Base-by-base conservation (phyloP, 1,140 invertebrate species). In the Reticulitermes speratus region DNA sequence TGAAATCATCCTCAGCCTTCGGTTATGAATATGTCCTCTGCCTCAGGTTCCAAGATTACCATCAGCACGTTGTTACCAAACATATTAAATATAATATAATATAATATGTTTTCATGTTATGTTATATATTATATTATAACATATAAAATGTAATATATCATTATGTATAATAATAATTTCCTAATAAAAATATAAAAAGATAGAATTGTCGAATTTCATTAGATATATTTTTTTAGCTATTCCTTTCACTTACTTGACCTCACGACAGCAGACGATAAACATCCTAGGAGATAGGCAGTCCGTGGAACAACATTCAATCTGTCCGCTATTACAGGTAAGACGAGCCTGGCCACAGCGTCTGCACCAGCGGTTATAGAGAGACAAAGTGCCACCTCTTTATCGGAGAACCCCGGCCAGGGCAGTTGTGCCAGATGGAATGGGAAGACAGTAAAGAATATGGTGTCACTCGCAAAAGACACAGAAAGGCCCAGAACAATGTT, bases 401-500 rank as follows among this genome's bases (percentile, higher is more conserved):
- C 45, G 7, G 86, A 81, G 82, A 86, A 87, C 3, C 83, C 86
- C 48, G 69, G 44, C 69, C 45, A 32, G 0, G 84, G 44, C 32
- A 25, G 25, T 30, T 82, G 45, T 21, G 82, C 52, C 75, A 87
- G 75, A 32, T 85, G 59, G 44, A 86, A 85, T 7, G 85, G 87
- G 32, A 86, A 84, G 14, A 87, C 69, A 5, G 85, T 86, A 45
- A 87, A 87, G 69, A 87, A 87, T 48, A 85, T 87, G 21, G 86
- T 84, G 30, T 87, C 87, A 25, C 86, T 84, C 9, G 86, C 59
- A 82, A 85, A 86, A 5, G 82, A 86, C 48, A 87, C 44, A 3
- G 87, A 86, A 19, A 87, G 59, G 2, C 86, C 87, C 16, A 87
- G 85, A 44, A 86, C 82, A 81, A 87, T 83, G 45, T 87, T 87